Base-by-base conservation (phyloP, 37 sponge, comb jelly and placozoan genomes). In the Beroe forskalii region DNA sequence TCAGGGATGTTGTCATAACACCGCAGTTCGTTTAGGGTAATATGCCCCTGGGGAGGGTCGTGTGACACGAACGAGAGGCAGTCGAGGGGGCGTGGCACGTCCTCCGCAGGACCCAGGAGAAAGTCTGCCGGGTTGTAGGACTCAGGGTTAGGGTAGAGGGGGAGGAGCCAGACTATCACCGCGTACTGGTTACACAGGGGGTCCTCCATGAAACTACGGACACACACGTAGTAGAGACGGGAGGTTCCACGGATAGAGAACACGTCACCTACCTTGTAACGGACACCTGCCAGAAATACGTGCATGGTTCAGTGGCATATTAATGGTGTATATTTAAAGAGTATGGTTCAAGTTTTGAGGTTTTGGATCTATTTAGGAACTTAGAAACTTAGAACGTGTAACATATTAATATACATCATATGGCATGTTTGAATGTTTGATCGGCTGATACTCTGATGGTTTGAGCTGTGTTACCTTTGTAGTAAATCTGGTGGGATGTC, bases 161-260 rank as follows among this genome's bases (percentile, higher is more conserved):
- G 75, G 6, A 72, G 75, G 19, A 72, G 75, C 75, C 75, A 72
- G 75, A 72, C 14, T 3, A 72, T 72, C 30, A 72, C 75, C 14
- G 75, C 75, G 40, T 72, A 72, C 39, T 72, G 75, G 75, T 72
- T 72, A 32, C 75, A 72, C 8, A 72, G 75, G 8, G 75, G 75
- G 75, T 72, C 75, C 75, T 32, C 37, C 40, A 72, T 32, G 75
- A 72, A 72, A 20, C 40, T 37, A 28, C 75, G 75, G 39, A 72
- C 39, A 72, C 75, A 72, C 39, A 72, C 75, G 75, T 72, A 72
- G 75, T 72, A 72, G 35, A 72, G 75, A 4, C 75, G 3, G 75
- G 31, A 36, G 22, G 23, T 3, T 22, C 75, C 75, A 17, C 40
- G 38, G 4, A 72, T 72, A 4, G 75, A 72, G 75, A 72, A 72